Evolutionary conservation across 2,888 invertebrate genomes (phyloP).

Genomic region (Agelastica alni): DNA sequence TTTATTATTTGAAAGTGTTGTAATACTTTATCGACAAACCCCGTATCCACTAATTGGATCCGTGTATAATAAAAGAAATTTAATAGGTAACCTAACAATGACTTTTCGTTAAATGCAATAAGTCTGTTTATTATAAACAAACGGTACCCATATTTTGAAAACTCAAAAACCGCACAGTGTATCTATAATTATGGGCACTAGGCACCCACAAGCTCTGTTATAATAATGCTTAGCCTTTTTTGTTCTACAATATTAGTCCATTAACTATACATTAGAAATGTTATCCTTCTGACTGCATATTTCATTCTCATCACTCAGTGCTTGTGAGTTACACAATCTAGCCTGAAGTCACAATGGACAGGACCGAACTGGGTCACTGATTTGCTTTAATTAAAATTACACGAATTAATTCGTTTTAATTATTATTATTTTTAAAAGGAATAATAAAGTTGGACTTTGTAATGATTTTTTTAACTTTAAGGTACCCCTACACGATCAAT

Average conservation of each 20-base stretch:
- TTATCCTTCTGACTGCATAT: background rate
- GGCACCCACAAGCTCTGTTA: conserved; percentile 6
- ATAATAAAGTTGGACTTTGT: no score
- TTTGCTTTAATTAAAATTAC: no score
- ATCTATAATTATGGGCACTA: background rate
- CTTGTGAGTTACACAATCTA: conserved; percentile 9
- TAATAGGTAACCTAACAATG: no score
- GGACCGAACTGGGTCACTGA: background rate
- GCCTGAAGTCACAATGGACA: conserved; percentile 1
- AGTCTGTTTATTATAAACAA: background rate
- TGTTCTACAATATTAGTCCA: conserved; percentile 2
- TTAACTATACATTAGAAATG: conserved; percentile 4
- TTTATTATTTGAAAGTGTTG: no score
- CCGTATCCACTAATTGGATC: no score
- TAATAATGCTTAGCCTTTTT: conserved; percentile 1
- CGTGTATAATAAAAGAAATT: no score
- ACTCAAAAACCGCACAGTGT: conserved; percentile 3
- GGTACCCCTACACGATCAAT: no score
- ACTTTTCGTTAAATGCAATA: no score
- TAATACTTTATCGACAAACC: no score
- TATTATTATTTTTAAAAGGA: no score
- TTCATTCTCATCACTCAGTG: conserved; percentile 2
- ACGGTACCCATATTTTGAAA: background rate
- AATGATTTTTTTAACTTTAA: no score
- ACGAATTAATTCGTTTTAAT: no score